Base-by-base conservation (phyloP, 2,797 vertebrate genomes). In the Oryzias sinensis region DNA sequence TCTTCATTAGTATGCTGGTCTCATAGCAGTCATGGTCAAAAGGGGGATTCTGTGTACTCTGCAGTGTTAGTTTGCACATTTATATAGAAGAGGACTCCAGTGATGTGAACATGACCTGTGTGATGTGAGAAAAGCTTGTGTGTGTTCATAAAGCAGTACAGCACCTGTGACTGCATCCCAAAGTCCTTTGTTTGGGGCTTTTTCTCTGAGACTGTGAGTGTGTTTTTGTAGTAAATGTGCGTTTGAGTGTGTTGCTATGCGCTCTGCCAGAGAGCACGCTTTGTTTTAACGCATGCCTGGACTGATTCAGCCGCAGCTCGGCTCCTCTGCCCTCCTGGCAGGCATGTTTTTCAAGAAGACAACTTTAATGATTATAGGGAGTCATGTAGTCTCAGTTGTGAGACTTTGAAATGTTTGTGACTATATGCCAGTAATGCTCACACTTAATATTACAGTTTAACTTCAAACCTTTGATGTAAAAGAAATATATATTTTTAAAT, bases 201-300 rank as follows among this genome's bases (percentile, higher is more conserved):
- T 41, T 65, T 62, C 52, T 56, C 54, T 41, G 49, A 60, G 56
- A 68, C 52, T 41, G 57, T 49, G 52, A 50, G 37, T 24, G 48
- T 6, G 47, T 29, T 22, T 73, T 65, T 72, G 45, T 76, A 65
- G 11, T 46, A 29, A 52, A 27, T 18, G 43, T 45, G 43, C 43
- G 53, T 71, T 60, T 75, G 61, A 42, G 37, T 72, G 72, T 80
- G 70, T 73, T 74, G 76, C 72, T 44, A 62, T 69, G 69, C 51
- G 67, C 81, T 60, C 67, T 59, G 65, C 59, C 18, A 61, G 80
- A 79, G 77, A 87, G 81, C 81, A 83, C 74, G 83, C 86, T 87
- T 87, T 90, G 86, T 83, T 80, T 91, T 90, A 88, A 90, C 80
- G 87, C 90, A 88, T 91, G 89, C 87, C 89, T 89, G 88, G 86